phyloP scores from a whole-genome alignment of 1,140 invertebrate species.

The Leptonema lineaticorne region DNA sequence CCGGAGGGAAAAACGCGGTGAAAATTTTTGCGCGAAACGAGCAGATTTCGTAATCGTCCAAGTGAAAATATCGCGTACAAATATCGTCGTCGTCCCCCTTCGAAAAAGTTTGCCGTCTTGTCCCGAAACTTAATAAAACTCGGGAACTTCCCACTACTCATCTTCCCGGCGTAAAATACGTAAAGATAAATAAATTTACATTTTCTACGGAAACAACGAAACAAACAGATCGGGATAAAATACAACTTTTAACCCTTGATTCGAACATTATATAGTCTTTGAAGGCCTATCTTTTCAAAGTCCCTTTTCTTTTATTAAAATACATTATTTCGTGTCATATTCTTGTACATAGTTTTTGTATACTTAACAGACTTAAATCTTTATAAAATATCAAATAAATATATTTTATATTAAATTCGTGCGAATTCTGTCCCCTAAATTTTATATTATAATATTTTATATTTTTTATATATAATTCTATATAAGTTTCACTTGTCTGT shows the following conservation, averaged over 20 bases:
- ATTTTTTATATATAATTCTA: too few relatives aligned
- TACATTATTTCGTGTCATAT: too few relatives aligned
- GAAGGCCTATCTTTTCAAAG: neutral
- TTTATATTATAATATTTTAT: too few relatives aligned
- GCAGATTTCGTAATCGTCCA: neutral
- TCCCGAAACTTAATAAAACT: conserved; percentile 7
- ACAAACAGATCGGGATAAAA: conserved; percentile 3
- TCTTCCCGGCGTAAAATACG: too few relatives aligned
- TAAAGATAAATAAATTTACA: conserved; percentile 7
- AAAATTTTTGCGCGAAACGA: neutral
- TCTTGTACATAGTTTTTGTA: too few relatives aligned
- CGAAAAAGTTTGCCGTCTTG: neutral
- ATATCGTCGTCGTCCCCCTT: neutral
- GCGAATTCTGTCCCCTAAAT: too few relatives aligned
- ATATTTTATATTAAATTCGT: too few relatives aligned
- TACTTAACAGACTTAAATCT: too few relatives aligned
- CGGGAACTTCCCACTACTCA: conserved; percentile 2
- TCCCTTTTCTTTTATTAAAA: too few relatives aligned
- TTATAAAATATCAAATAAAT: too few relatives aligned
- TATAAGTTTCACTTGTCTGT: too few relatives aligned
- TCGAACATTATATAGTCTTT: neutral
- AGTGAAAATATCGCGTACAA: conserved; percentile 1
- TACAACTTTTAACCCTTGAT: neutral
- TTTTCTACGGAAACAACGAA: neutral
- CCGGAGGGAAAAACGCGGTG: too few relatives aligned